phyloP scores from a whole-genome alignment of 2,888 invertebrate genomes.

The Sinotaia quadrata region DNA sequence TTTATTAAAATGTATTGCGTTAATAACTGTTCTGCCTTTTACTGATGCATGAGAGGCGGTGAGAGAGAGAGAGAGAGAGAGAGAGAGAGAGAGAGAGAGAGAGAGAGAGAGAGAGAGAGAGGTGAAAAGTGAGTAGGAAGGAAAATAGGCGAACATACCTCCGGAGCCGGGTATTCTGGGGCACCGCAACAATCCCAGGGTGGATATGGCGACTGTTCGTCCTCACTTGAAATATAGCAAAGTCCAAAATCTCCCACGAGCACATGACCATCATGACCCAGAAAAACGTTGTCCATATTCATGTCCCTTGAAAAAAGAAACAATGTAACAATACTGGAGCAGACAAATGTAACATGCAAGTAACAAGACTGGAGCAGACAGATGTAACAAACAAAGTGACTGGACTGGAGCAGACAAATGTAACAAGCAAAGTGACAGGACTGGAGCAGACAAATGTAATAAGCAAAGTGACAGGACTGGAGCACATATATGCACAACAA shows the following conservation, averaged over 20 bases:
- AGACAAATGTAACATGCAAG: too few species aligned
- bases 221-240: background rate
- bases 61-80: conserved; percentile 21
- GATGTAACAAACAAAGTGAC: too few species aligned
- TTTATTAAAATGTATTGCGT: background rate
- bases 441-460: too few species aligned
- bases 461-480: too few species aligned
- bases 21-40: background rate
- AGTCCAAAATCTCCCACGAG: conserved; percentile 1
- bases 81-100: conserved; percentile 21
- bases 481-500: too few species aligned
- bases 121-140: too few species aligned
- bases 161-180: background rate
- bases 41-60: too few species aligned
- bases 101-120: conserved; percentile 19
- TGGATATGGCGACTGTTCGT: background rate
- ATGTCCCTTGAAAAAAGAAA: background rate
- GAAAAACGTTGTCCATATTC: background rate
- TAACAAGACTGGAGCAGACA: too few species aligned
- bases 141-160: too few species aligned
- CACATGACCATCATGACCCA: background rate
- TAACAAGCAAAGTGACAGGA: too few species aligned
- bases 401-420: too few species aligned
- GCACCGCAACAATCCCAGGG: background rate
- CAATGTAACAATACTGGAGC: too few species aligned